Evolutionary conservation across 2,888 invertebrate species (phyloP).

Genomic region (Acheta domesticus): DNA sequence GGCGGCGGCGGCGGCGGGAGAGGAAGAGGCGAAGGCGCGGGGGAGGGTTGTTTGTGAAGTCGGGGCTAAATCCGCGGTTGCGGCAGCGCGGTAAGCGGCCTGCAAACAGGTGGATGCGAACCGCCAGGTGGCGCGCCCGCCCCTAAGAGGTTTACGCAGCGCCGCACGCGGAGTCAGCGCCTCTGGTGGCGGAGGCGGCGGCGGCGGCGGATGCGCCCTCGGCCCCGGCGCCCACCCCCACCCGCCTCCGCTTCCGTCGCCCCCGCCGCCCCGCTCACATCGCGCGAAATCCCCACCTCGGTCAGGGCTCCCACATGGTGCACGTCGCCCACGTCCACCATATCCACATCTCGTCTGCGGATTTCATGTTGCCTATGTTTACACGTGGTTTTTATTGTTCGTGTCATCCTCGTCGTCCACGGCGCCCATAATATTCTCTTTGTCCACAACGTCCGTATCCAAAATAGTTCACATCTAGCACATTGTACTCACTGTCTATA

Average conservation of each 20-base stretch:
- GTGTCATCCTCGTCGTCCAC: too few species aligned
- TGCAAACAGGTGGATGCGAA: slow-evolving; percentile 18
- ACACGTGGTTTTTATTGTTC: too few species aligned
- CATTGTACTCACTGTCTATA: too few species aligned
- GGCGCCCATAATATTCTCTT: too few species aligned
- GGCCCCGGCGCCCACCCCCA: background rate
- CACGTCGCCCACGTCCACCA: too few species aligned
- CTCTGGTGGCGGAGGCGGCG: background rate
- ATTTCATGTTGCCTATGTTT: too few species aligned
- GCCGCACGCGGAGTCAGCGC: background rate
- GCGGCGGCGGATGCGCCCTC: background rate
- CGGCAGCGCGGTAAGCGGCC: slow-evolving; percentile 18
- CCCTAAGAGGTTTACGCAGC: slow-evolving; percentile 1
- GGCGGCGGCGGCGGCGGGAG: background rate
- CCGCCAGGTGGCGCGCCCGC: slow-evolving; percentile 1
- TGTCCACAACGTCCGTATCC: too few species aligned
- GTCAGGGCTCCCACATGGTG: too few species aligned
- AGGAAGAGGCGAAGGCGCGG: background rate
- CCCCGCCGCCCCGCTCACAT: background rate
- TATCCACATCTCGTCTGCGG: too few species aligned
- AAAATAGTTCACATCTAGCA: too few species aligned
- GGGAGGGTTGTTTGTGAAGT: background rate
- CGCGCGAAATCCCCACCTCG: too few species aligned
- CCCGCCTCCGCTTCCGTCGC: background rate
- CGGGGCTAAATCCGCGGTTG: background rate